Percentiles rank a stretch among this genome's conserved stretches.
These are phyloP conservation scores for Drosophila prosaltans DNA, from an alignment of 1,140 invertebrate genomes.

Conservation along the genomic window DNA sequence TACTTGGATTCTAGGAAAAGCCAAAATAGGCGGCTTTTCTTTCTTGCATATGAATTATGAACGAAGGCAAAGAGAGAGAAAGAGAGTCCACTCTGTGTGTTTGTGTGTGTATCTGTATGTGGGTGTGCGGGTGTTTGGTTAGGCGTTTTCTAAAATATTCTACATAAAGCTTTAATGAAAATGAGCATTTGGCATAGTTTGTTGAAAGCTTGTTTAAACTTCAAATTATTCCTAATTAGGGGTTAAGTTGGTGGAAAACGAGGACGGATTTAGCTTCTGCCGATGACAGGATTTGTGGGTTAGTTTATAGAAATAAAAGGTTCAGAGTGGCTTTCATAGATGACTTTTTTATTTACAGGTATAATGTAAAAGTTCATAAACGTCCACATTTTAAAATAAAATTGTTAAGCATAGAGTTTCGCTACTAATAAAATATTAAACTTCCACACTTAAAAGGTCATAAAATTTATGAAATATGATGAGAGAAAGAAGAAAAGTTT, in stretches of 20 bases:
- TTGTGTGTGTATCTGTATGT: conserved; percentile 1
- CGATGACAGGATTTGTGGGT: background rate
- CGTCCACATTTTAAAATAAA: too few species aligned
- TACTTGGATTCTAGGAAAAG: conserved; percentile 4
- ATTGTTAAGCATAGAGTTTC: too few species aligned
- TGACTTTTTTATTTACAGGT: too few species aligned
- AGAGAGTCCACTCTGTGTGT: background rate
- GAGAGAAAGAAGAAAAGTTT: too few species aligned
- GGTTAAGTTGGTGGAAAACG: background rate
- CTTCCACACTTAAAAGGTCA: too few species aligned
- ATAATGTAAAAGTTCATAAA: too few species aligned
- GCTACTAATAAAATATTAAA: too few species aligned
- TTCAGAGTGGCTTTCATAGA: too few species aligned
- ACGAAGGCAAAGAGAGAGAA: conserved; percentile 14
- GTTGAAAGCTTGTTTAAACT: background rate
- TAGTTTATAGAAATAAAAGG: background rate
- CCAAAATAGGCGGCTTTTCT: conserved; percentile 18
- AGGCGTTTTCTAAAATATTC: conserved; percentile 30
- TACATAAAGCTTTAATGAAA: conserved; percentile 34
- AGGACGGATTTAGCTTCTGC: background rate
- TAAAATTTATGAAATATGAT: too few species aligned
- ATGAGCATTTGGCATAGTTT: conserved; percentile 9
- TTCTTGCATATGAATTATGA: conserved; percentile 49
- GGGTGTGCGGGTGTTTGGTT: background rate
- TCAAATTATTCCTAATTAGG: background rate